Evolutionary conservation across 2,113 vertebrate species (phyloP).

Genomic region (Notarius lentiginosus): DNA sequence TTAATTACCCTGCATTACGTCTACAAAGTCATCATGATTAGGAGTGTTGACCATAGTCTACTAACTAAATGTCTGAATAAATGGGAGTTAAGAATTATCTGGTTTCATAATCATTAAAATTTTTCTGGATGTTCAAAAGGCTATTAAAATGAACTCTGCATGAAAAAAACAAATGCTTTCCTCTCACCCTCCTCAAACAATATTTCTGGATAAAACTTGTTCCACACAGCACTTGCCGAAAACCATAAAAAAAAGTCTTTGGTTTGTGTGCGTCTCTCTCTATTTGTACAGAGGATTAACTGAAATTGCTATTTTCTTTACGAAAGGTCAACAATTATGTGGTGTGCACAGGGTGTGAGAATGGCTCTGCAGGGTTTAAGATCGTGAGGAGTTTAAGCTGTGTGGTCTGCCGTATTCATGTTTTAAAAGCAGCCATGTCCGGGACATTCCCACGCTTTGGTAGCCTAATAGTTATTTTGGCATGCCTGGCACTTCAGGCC

Average conservation of each 20-base stretch:
- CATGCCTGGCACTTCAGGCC: constrained; percentile 12
- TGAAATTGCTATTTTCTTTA: constrained; percentile 31
- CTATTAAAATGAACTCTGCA: background rate
- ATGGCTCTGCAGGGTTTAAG: constrained; percentile 14
- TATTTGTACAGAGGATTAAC: constrained; percentile 27
- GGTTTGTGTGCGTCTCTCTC: constrained; percentile 22
- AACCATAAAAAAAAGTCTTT: constrained; percentile 27
- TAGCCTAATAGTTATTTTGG: constrained; percentile 31
- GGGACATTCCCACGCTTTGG: constrained; percentile 27
- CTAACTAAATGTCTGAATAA: background rate
- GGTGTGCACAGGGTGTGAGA: constrained; percentile 32
- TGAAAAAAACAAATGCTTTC: background rate
- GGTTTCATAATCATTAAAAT: background rate
- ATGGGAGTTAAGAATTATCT: background rate
- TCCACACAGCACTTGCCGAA: background rate
- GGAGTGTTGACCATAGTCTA: background rate
- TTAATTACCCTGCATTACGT: background rate
- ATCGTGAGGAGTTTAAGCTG: background rate
- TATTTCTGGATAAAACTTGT: background rate
- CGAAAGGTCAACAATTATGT: constrained; percentile 38
- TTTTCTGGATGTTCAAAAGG: background rate
- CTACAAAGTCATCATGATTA: background rate
- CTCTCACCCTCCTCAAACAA: background rate
- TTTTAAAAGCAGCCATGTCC: constrained; percentile 15
- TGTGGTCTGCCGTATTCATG: constrained; percentile 12